A percentile compares a stretch with the other conserved stretches of the same genome.
Conservation (phyloP, 2,888 invertebrate genomes). For the Camptogramma bilineatum region DNA sequence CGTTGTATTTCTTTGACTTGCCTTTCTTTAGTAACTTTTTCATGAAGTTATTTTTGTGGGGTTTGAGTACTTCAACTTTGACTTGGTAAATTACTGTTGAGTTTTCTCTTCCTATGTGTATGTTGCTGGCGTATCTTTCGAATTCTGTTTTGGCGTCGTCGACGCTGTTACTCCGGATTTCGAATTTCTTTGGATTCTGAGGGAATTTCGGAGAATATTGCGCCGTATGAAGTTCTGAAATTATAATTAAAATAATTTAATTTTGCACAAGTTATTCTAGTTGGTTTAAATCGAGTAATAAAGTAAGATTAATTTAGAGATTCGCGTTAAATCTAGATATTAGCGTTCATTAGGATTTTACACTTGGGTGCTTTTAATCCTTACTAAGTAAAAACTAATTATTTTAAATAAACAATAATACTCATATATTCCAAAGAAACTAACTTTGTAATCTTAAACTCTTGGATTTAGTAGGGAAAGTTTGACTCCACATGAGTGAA, state of each 20-base stretch:
- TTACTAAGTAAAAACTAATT: not conserved
- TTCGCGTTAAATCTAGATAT: not conserved
- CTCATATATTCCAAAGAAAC: too few relatives aligned
- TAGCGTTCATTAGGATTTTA: not conserved
- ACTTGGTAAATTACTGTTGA: conserved; percentile 64
- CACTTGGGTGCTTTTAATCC: not conserved
- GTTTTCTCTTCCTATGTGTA: conserved; percentile 64
- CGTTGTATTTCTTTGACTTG: conserved; percentile 67
- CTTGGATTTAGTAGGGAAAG: too few relatives aligned
- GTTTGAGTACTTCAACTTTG: conserved; percentile 59
- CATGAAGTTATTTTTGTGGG: conserved; percentile 29
- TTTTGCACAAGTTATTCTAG: not conserved
- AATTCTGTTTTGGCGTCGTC: conserved; percentile 56
- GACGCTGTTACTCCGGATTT: conserved; percentile 53
- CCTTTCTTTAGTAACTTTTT: conserved; percentile 24
- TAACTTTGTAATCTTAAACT: too few relatives aligned
- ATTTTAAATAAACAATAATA: too few relatives aligned
- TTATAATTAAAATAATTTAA: conserved; percentile 7
- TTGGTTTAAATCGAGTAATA: not conserved
- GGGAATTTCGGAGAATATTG: conserved; percentile 50
- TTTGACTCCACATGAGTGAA: too few relatives aligned
- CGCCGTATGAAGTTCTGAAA: conserved; percentile 51
- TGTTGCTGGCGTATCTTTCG: conserved; percentile 60
- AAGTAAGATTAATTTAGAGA: not conserved
- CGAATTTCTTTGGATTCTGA: conserved; percentile 67